Conservation (phyloP, 1,140 invertebrate species). For the Nasonia giraulti region DNA sequence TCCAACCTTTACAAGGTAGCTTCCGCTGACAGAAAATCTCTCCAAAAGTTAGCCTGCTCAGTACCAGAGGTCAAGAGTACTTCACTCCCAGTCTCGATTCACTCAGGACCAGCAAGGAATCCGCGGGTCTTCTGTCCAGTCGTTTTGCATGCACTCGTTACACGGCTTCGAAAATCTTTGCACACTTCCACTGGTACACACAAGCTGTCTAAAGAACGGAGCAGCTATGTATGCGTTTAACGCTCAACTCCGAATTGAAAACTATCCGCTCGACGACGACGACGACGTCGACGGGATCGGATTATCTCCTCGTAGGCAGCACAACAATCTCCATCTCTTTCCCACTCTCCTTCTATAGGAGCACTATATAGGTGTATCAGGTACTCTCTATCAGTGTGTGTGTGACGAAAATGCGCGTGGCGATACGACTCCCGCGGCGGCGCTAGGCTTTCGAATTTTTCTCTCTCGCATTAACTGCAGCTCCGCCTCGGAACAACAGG, state of each 20-base stretch:
- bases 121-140: neutral
- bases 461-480: neutral
- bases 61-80: neutral
- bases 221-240: neutral
- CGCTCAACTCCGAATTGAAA: neutral
- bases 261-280: neutral
- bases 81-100: neutral
- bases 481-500: slow-evolving; percentile 12
- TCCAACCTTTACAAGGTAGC: neutral
- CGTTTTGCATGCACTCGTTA: neutral
- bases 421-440: neutral
- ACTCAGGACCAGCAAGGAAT: neutral
- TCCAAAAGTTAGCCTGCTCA: neutral
- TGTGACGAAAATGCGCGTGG: slow-evolving; percentile 31
- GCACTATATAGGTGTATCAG: no score
- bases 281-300: slow-evolving; percentile 26
- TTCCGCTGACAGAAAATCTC: neutral
- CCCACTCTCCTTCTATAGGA: neutral
- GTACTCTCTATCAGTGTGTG: neutral
- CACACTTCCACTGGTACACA: neutral
- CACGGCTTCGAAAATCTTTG: neutral
- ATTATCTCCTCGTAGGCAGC: slow-evolving; percentile 32
- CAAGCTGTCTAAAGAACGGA: no score
- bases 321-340: slow-evolving; percentile 36
- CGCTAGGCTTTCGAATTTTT: slow-evolving; percentile 38